phyloP scores from a whole-genome alignment of 1,140 invertebrate genomes.

The Scaptomyza graminum region DNA sequence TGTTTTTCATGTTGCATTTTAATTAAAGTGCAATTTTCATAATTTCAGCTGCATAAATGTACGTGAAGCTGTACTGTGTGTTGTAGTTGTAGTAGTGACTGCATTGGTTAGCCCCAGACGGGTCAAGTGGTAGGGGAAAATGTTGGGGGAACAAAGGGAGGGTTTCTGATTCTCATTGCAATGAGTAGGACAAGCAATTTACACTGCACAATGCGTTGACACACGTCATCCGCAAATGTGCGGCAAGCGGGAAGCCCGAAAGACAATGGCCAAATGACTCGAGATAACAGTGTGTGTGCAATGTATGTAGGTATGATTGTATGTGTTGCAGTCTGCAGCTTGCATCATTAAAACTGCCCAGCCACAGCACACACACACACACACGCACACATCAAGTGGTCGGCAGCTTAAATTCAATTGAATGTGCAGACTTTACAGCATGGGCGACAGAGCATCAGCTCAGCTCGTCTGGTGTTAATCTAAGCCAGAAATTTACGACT shows the following conservation, averaged over 20 bases:
- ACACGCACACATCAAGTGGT: conserved; percentile 17
- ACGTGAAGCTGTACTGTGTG: conserved; percentile 15
- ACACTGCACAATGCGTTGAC: conserved; percentile 80
- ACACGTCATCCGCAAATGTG: conserved; percentile 79
- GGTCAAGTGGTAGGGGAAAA: background rate
- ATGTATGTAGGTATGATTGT: background rate
- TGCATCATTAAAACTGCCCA: conserved; percentile 78
- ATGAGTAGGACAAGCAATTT: conserved; percentile 70
- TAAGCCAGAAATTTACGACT: conserved; percentile 68
- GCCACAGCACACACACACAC: conserved; percentile 16
- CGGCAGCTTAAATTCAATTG: conserved; percentile 54
- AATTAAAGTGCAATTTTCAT: too few relatives aligned
- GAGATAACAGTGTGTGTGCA: conserved; percentile 22
- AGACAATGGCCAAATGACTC: conserved; percentile 59
- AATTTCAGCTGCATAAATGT: too few relatives aligned
- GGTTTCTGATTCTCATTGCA: background rate
- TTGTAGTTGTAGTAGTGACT: conserved; percentile 32
- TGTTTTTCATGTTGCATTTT: too few relatives aligned
- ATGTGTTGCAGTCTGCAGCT: conserved; percentile 16
- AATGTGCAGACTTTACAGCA: conserved; percentile 28
- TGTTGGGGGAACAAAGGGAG: background rate
- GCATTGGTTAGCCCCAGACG: conserved; percentile 64
- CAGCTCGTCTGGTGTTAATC: conserved; percentile 58
- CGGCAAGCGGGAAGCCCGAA: conserved; percentile 48
- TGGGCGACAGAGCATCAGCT: conserved; percentile 16